Evolutionary conservation across 1,140 invertebrate species (phyloP).

Genomic region (Sminthurides bifidus): DNA sequence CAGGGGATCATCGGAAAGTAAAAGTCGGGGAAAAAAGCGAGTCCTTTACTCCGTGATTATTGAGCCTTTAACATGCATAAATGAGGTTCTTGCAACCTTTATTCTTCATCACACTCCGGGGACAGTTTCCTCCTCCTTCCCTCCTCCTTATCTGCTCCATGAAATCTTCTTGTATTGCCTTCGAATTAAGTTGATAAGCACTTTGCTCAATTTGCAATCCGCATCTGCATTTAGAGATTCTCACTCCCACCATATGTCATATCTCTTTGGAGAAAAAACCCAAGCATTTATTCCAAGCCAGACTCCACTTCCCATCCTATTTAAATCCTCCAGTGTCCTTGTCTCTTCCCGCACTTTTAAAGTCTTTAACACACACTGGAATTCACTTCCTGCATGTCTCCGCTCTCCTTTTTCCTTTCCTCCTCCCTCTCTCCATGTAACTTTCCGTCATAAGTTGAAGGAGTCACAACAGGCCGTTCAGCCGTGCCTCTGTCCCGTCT

Average conservation of each 20-base stretch:
- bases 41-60: constrained; percentile 27
- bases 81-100: constrained; percentile 31
- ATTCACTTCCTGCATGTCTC: neutral
- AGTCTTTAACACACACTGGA: no score
- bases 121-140: constrained; percentile 29
- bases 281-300: neutral
- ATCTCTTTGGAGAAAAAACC: constrained; percentile 3
- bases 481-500: no score
- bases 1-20: neutral
- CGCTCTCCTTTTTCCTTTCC: neutral
- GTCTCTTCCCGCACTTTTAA: neutral
- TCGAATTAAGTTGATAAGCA: constrained; percentile 32
- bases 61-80: constrained; percentile 31
- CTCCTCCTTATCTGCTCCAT: constrained; percentile 23
- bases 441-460: no score
- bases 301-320: neutral
- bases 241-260: constrained; percentile 15
- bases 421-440: neutral
- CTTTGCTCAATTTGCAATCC: constrained; percentile 30
- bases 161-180: constrained; percentile 25
- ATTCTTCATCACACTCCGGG: constrained; percentile 31
- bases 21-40: constrained; percentile 14
- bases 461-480: no score
- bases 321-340: neutral
- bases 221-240: constrained; percentile 17